Evolutionary conservation across 2,113 vertebrate genomes (phyloP), one percentile per base, ranked within the genome.

Genomic region (Atrichornis clamosus): DNA sequence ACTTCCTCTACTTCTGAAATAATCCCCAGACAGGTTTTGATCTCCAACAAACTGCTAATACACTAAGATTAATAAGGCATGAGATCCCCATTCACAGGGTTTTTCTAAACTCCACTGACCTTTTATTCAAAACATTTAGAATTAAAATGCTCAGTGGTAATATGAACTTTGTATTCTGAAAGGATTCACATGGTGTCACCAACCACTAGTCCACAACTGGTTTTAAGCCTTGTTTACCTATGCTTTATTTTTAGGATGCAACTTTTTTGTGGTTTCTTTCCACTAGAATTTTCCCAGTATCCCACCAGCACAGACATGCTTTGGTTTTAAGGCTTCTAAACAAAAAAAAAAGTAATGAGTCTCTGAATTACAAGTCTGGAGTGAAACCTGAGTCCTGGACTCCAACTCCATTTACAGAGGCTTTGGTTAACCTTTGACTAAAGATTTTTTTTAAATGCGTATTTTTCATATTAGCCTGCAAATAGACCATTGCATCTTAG

Each of bases 231-330:
- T 84, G 41, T 93, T 96, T 90, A 68, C 56, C 74, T 68, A 46
- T 47, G 37, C 7, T 68, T 89, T 87, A 91, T 89, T 96, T 97
- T 96, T 76, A 97, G 85, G 49, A 67, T 76, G 27, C 32, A 78
- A 84, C 21, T 44, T 52, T 97, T 72, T 52, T 37, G 64, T 35
- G 42, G 72, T 70, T 92, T 84, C 39, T 80, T 89, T 89, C 72
- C 62, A 76, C 70, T 47, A 44, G 32, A 75, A 68, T 92, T 94
- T 96, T 85, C 91, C 73, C 56, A 82, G 78, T 79, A 85, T 56
- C 33, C 74, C 64, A 58, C 42, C 68, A 95, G 27, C 41, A 59
- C 28, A 79, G 58, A 90, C 58, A 56, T 69, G 32, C 18, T 88
- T 83, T 80, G 19, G 30, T 85, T 92, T 90, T 84, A 68, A 91